Evolutionary conservation across 2,888 invertebrate species (phyloP).

Genomic region (Desoria tigrina): DNA sequence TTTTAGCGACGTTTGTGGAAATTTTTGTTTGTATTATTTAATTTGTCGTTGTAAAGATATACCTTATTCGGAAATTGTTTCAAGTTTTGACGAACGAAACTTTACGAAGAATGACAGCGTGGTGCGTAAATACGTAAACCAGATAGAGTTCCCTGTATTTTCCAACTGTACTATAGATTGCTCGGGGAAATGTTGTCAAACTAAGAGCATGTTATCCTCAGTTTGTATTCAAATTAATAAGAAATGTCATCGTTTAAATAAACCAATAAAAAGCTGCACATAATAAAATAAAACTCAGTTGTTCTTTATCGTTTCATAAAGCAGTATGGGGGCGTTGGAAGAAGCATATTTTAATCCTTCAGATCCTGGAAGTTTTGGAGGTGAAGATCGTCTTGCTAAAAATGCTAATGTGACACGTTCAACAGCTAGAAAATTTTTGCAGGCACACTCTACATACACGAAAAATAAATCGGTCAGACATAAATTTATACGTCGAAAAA

Average conservation of each 20-base stretch:
- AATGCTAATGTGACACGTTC: background rate
- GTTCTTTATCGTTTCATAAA: background rate
- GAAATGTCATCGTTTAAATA: background rate
- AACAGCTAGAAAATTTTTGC: background rate
- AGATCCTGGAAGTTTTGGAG: conserved; percentile 18
- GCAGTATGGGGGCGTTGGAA: background rate
- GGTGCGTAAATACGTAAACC: background rate
- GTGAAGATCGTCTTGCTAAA: conserved; percentile 1
- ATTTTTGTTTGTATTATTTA: conserved; percentile 20
- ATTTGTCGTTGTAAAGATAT: background rate
- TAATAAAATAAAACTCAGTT: background rate
- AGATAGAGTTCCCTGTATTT: background rate
- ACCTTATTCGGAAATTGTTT: background rate
- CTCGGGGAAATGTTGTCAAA: background rate
- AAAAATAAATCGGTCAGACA: conserved; percentile 1
- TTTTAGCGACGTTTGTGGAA: conserved; percentile 14
- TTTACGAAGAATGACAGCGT: background rate
- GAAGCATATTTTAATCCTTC: background rate
- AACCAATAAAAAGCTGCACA: background rate
- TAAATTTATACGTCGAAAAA: background rate
- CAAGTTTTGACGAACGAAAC: background rate
- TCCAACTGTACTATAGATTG: background rate
- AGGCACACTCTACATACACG: background rate
- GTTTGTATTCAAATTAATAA: conserved; percentile 12
- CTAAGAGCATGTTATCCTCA: background rate